Conservation (phyloP, 2,797 vertebrate genomes). For the Oryzias sinensis region DNA sequence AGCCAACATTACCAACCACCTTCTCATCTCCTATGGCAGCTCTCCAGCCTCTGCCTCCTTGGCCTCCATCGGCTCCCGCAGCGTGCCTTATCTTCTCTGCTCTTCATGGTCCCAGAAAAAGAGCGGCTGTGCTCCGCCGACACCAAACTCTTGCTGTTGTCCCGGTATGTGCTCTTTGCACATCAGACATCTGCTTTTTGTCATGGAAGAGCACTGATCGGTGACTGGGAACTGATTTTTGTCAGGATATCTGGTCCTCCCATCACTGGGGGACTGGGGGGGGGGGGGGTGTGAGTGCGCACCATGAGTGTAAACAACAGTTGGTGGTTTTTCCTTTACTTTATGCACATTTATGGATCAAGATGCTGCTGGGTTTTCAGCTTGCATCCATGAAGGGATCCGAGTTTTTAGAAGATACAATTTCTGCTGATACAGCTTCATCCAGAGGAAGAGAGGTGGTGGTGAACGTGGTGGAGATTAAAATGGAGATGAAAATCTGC, state of each 20-base stretch:
- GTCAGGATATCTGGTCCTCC: conserved; percentile 14
- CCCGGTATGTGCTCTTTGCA: conserved; percentile 5
- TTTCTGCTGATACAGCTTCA: too few species aligned
- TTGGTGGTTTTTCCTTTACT: too few species aligned
- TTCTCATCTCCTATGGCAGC: conserved; percentile 58
- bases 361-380: too few species aligned
- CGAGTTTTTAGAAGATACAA: too few species aligned
- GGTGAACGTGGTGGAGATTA: too few species aligned
- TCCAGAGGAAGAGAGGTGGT: too few species aligned
- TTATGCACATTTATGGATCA: too few species aligned
- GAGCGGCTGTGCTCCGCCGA: conserved; percentile 10
- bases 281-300: conserved; percentile 3
- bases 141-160: conserved; percentile 1
- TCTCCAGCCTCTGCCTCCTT: conserved; percentile 56
- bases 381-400: too few species aligned
- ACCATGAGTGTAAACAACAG: not conserved
- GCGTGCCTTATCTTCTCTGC: conserved; percentile 49
- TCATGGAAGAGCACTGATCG: not conserved
- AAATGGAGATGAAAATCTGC: too few species aligned
- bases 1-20: conserved; percentile 68
- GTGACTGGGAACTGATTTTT: conserved; percentile 28
- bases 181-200: conserved; percentile 14
- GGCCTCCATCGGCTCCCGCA: conserved; percentile 54
- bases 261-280: not conserved
- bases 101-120: conserved; percentile 42